Conservation (phyloP, 2,888 invertebrate genomes). For the Cataglyphis cursor region DNA sequence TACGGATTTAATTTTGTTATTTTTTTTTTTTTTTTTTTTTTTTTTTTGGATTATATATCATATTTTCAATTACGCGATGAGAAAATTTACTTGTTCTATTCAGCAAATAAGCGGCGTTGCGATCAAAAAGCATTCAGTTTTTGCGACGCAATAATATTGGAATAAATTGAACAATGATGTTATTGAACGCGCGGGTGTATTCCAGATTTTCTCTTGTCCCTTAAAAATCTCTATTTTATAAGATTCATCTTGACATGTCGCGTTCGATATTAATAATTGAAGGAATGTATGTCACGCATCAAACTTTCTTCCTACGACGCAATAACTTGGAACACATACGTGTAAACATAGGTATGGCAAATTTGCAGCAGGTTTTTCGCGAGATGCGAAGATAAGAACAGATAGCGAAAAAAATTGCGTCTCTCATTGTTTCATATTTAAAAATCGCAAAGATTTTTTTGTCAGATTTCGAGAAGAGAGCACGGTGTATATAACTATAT, state of each 20-base stretch:
- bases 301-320: conserved; percentile 10
- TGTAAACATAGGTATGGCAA: background rate
- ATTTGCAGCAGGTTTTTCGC: background rate
- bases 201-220: background rate
- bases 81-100: background rate
- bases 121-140: background rate
- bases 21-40: background rate
- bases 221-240: background rate
- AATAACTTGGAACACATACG: conserved; percentile 10
- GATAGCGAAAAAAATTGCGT: background rate
- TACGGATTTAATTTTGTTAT: background rate
- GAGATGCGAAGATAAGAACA: background rate
- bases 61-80: background rate
- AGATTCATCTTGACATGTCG: conserved; percentile 1
- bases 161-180: background rate
- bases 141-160: background rate
- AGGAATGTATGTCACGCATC: conserved; percentile 23
- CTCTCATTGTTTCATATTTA: background rate
- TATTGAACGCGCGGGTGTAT: background rate
- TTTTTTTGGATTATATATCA: background rate
- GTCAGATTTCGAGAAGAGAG: background rate
- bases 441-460: background rate
- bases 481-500: background rate
- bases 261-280: background rate
- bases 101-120: background rate